Percentiles rank a stretch among this genome's conserved stretches.
Conservation (phyloP, 2,797 vertebrate species). For the Coregonus suidteri region DNA sequence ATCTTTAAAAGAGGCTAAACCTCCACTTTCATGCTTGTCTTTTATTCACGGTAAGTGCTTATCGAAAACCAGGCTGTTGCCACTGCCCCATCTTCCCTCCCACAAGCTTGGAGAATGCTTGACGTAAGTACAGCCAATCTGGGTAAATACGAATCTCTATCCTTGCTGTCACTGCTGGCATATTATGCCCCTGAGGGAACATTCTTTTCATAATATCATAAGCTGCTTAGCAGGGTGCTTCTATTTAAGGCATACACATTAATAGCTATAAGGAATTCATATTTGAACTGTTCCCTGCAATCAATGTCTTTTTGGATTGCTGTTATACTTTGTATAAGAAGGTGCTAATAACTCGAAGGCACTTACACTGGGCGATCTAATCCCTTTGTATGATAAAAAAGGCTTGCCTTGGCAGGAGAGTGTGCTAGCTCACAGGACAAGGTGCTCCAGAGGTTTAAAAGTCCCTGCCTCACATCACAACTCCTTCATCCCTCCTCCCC, state of each 20-base stretch:
- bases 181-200: constrained; percentile 89
- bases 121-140: constrained; percentile 89
- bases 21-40: constrained; percentile 89
- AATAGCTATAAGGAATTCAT: constrained; percentile 90
- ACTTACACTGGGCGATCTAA: constrained; percentile 82
- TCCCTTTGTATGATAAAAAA: constrained; percentile 82
- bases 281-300: constrained; percentile 86
- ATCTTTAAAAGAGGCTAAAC: constrained; percentile 86
- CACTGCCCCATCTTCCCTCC: constrained; percentile 85
- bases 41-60: constrained; percentile 87
- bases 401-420: constrained; percentile 70
- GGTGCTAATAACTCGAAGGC: constrained; percentile 84
- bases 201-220: constrained; percentile 91
- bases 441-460: constrained; percentile 71
- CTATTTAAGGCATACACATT: constrained; percentile 92
- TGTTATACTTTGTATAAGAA: constrained; percentile 86
- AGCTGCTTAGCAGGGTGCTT: constrained; percentile 88
- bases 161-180: constrained; percentile 86
- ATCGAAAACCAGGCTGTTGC: constrained; percentile 82
- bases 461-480: constrained; percentile 63
- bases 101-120: constrained; percentile 84
- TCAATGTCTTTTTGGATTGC: constrained; percentile 84
- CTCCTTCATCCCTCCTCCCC: constrained; percentile 31
- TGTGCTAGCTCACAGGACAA: constrained; percentile 76
- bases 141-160: constrained; percentile 85